Base-by-base conservation (phyloP, 2,888 invertebrate genomes). In the Microctonus hyperodae region DNA sequence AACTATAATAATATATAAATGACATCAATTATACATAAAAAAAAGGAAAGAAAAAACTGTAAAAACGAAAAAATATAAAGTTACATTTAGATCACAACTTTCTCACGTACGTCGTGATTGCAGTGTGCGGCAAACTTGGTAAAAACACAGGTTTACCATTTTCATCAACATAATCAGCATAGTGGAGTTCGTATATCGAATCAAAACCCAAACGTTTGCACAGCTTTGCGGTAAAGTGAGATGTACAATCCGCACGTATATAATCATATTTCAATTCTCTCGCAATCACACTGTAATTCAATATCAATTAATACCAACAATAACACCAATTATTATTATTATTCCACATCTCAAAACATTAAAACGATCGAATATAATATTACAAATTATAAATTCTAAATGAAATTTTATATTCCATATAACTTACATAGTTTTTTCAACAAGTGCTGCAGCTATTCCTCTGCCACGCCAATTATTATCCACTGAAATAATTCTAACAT, bases 181-280 rank as follows among this genome's bases (percentile, higher is more conserved):
- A 94, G 4, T 87, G 86, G 16, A 90, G 84, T 44, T 86, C 85
- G 81, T 90, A 92, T 60, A 90, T 87, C 78, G 88, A 88, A 40
- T 89, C 88, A 83, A 92, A 93, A 50, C 92, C 92, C 25, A 90
- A 84, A 74, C 89, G 88, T 70, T 90, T 89, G 60, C 92, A 89
- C 0, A 92, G 89, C 79, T 88, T 88, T 0, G 92, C 92, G 1
- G 93, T 92, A 82, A 88, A 94, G 68, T 89, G 88, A 76, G 93
- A 94, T 5, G 91, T 90, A 68, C 93, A 93, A 74, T 93, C 90
- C 50, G 90, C 88, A 28, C 92, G 87, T 67, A 92, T 86, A 7
- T 93, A 84, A 64, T 86, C 85, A 69, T 88, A 87, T 25, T 86
- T 86, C 60, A 84, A 81, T 64, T 88, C 84, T 69, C 81, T 84